Percentiles rank a stretch among this genome's conserved stretches.
Conservation (phyloP, 2,113 vertebrate genomes). For the Leiothrix lutea region DNA sequence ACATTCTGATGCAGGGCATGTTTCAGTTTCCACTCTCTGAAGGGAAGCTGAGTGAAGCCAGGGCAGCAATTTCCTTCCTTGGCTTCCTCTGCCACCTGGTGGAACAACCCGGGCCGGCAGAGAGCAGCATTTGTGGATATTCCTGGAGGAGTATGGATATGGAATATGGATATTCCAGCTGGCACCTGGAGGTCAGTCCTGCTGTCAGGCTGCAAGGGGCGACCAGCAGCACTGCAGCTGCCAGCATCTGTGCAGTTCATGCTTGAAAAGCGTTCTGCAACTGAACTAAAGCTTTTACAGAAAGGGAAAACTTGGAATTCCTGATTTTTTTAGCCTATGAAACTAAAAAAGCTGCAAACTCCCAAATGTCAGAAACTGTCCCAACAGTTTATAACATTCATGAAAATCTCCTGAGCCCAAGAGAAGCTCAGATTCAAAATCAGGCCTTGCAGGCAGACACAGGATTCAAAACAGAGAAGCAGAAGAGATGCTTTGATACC, state of each 20-base stretch:
- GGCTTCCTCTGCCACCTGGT: slow-evolving; percentile 36
- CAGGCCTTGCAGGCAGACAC: background rate
- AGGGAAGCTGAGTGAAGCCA: background rate
- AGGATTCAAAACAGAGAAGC: background rate
- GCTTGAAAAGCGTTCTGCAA: background rate
- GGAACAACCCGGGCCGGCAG: background rate
- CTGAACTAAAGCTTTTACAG: background rate
- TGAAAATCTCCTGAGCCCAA: background rate
- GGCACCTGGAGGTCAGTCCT: background rate
- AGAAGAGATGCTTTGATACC: background rate
- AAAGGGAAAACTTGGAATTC: background rate
- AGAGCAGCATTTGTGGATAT: background rate
- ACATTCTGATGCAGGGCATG: background rate
- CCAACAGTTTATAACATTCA: background rate
- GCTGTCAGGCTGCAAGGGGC: background rate
- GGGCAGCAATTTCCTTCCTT: background rate
- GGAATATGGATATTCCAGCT: rapidly evolving
- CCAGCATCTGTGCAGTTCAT: background rate
- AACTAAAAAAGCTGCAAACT: background rate
- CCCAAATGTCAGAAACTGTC: background rate
- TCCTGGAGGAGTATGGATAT: too few relatives aligned
- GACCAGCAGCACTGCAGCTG: background rate
- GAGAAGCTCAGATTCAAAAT: background rate
- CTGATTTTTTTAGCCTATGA: background rate
- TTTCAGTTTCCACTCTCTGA: rapidly evolving